A percentile compares a stretch with the other conserved stretches of the same genome.
Evolutionary conservation across 2,888 invertebrate genomes (phyloP).

Genomic region (Andrena minutula): DNA sequence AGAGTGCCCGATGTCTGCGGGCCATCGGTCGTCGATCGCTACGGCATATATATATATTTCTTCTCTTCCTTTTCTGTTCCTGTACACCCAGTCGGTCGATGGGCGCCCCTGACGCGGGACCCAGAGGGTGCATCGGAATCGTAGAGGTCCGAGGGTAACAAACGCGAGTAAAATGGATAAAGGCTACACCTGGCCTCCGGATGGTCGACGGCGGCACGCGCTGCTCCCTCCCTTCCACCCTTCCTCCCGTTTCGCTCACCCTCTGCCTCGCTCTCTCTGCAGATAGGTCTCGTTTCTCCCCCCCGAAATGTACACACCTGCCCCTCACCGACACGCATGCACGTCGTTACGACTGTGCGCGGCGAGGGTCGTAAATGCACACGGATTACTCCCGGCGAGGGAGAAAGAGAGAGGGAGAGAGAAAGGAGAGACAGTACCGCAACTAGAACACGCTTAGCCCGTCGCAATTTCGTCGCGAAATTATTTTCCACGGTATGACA

Average conservation of each 20-base stretch:
- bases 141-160: slow-evolving; percentile 75
- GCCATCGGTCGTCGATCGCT: slow-evolving; percentile 68
- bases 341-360: slow-evolving; percentile 73
- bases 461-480: slow-evolving; percentile 24
- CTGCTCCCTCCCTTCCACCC: slow-evolving; percentile 60
- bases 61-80: slow-evolving; percentile 11
- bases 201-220: slow-evolving; percentile 82
- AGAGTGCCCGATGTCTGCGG: slow-evolving; percentile 41
- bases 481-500: slow-evolving; percentile 37
- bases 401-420: slow-evolving; percentile 54
- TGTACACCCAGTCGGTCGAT: slow-evolving; percentile 59
- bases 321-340: slow-evolving; percentile 74
- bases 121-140: slow-evolving; percentile 77
- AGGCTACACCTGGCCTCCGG: slow-evolving; percentile 84
- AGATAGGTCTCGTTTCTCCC: slow-evolving; percentile 69
- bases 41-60: slow-evolving; percentile 39
- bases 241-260: slow-evolving; percentile 54
- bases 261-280: slow-evolving; percentile 44
- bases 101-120: slow-evolving; percentile 71
- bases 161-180: slow-evolving; percentile 82
- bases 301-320: slow-evolving; percentile 76
- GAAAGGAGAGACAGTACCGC: slow-evolving; percentile 32
- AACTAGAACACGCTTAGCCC: slow-evolving; percentile 40
- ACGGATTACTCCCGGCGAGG: slow-evolving; percentile 77
- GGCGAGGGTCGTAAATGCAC: slow-evolving; percentile 81